Base-by-base conservation (phyloP, 1,140 invertebrate genomes). In the Brachionus angularis region DNA sequence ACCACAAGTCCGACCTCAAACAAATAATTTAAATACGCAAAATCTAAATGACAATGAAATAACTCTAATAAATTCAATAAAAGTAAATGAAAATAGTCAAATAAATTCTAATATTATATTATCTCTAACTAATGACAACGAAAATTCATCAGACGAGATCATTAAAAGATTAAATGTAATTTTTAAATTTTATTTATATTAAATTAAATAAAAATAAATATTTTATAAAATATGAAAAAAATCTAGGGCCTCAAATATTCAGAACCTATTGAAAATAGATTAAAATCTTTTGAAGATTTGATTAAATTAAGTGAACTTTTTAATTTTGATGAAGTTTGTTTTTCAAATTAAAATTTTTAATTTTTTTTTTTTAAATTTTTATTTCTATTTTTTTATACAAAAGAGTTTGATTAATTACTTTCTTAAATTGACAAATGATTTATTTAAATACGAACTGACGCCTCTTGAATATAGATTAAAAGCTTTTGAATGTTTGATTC, bases 401-500 rank as follows among this genome's bases (percentile, higher is more conserved):
- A 61, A 61, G 55, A 39, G 14, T 31, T 29, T 47, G 25, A 25
- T 50, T n/a, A 50, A 67, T 8, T 34, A 21, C 33, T 33, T 67
- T 31, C 42, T 67, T 3, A 67, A 67, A 34, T 14, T 31, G 27
- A 47, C 62, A 18, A 46, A 42, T 50, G 62, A 67, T 50, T 47
- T 67, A 42, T 67, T 47, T 42, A 67, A 67, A 67, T 33, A 34
- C 14, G 47, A 50, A 8, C 47, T 23, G 14, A 67, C 62, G 4
- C 62, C 62, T 5, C 12, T 23, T 8, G 62, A 67, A 23, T 18
- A 34, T 16, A 29, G 62, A 12, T 23, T 25, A 7, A 46, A 47
- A n/a, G 21, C 62, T 33, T 67, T 67, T n/a, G 31, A 67, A 44
- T 50, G 23, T 31, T 50, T 67, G 14, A 67, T 67, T 34, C 21